These are phyloP conservation scores for Talpa occidentalis DNA, from an alignment of 2,113 vertebrate genomes.

Conservation along the genomic window DNA sequence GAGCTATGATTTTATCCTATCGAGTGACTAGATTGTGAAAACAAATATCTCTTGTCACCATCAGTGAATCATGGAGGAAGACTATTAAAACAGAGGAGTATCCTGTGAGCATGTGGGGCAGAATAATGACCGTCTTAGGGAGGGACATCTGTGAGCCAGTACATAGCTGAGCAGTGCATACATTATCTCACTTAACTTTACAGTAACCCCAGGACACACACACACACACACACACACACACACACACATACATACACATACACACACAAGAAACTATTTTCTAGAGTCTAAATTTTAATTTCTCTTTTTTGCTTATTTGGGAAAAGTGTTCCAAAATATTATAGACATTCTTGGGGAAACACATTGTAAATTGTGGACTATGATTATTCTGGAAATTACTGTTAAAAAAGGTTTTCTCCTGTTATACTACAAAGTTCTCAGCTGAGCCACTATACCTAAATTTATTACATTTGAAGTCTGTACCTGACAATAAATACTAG, in stretches of 20 bases:
- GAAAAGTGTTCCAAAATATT: neutral
- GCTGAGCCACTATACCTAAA: no score
- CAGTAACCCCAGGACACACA: neutral
- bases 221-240: no score
- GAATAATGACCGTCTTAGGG: neutral
- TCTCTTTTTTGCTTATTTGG: neutral
- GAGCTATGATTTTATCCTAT: neutral
- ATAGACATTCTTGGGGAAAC: neutral
- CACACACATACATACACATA: no score
- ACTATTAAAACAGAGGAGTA: neutral
- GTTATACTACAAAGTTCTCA: neutral
- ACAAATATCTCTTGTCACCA: constrained; percentile 37
- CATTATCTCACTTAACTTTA: neutral
- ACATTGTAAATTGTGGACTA: neutral
- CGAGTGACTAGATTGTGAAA: constrained; percentile 20
- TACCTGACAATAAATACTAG: no score
- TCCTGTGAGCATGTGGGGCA: neutral
- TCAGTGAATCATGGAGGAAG: neutral
- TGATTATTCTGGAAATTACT: neutral
- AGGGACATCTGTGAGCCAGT: neutral
- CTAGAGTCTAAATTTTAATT: constrained; percentile 25
- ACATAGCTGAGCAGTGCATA: neutral
- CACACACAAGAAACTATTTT: constrained; percentile 6
- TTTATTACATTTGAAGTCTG: no score
- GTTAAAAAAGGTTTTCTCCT: neutral